Conservation (phyloP, 2,888 invertebrate genomes). For the Sinodicranocentrus sp. region DNA sequence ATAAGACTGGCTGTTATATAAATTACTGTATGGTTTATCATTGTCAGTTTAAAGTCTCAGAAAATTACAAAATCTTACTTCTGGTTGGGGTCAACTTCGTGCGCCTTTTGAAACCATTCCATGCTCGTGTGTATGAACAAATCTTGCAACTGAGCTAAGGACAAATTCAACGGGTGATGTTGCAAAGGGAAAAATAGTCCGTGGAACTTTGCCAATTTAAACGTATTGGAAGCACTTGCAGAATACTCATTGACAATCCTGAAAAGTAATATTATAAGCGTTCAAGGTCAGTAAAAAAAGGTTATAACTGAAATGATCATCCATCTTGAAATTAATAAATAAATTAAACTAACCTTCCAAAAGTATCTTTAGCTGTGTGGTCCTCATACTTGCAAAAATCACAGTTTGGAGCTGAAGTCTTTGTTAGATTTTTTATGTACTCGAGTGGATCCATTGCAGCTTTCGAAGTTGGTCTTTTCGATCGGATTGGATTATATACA, state of each 20-base stretch:
- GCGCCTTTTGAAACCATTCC: constrained; percentile 78
- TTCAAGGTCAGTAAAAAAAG: neutral
- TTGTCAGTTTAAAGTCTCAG: neutral
- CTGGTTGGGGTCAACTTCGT: constrained; percentile 75
- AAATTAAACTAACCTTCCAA: constrained; percentile 77
- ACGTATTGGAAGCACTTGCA: constrained; percentile 79
- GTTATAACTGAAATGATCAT: neutral
- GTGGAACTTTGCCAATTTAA: constrained; percentile 79
- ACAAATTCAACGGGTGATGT: constrained; percentile 79
- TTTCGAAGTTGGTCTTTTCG: constrained; percentile 74
- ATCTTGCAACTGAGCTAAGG: constrained; percentile 77
- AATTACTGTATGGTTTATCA: no score
- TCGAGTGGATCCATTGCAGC: constrained; percentile 67
- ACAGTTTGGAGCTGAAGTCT: constrained; percentile 77
- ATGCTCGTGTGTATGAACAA: constrained; percentile 77
- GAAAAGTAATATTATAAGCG: neutral
- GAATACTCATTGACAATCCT: constrained; percentile 78
- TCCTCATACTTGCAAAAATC: constrained; percentile 78
- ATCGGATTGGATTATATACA: constrained; percentile 76
- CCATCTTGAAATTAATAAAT: neutral
- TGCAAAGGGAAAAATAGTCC: constrained; percentile 78
- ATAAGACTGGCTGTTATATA: no score
- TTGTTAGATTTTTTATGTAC: constrained; percentile 77
- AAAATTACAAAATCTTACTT: constrained; percentile 48
- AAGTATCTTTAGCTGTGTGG: constrained; percentile 78